These are phyloP conservation scores for Blastobasis lacticolella DNA, from an alignment of 2,888 invertebrate species.

Conservation along the genomic window DNA sequence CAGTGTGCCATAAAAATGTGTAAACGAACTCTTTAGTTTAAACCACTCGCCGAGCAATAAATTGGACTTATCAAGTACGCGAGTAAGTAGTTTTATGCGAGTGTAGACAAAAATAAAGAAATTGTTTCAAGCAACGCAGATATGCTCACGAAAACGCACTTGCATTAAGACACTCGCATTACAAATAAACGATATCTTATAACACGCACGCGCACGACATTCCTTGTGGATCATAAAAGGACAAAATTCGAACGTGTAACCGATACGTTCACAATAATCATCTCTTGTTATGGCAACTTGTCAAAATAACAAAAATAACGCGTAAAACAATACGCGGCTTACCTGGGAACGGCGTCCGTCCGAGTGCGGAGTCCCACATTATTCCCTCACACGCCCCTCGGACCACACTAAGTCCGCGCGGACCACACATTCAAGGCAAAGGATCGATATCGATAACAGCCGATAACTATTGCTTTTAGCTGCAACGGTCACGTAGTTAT, in stretches of 20 bases:
- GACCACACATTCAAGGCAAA: constrained; percentile 49
- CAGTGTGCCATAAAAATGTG: constrained; percentile 40
- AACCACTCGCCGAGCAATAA: constrained; percentile 31
- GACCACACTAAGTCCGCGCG: constrained; percentile 13
- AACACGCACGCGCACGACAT: background rate
- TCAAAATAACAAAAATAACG: constrained; percentile 38
- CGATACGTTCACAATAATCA: constrained; percentile 44
- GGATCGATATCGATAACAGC: constrained; percentile 33
- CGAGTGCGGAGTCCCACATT: constrained; percentile 24
- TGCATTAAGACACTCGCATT: too few species aligned
- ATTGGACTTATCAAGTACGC: background rate
- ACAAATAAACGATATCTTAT: too few species aligned
- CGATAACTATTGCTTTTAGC: constrained; percentile 38
- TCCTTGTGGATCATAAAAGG: constrained; percentile 24
- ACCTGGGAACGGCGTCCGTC: constrained; percentile 16
- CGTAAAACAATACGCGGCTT: constrained; percentile 27
- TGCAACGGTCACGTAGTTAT: constrained; percentile 37
- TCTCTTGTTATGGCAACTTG: constrained; percentile 45
- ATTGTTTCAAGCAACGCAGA: too few species aligned
- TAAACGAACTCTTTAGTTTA: constrained; percentile 37
- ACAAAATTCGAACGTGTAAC: constrained; percentile 34
- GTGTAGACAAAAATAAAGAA: background rate
- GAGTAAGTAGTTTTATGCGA: background rate
- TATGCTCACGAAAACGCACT: too few species aligned
- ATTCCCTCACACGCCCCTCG: constrained; percentile 31